Base-by-base conservation (phyloP, 2,888 invertebrate species). In the Desoria tigrina region DNA sequence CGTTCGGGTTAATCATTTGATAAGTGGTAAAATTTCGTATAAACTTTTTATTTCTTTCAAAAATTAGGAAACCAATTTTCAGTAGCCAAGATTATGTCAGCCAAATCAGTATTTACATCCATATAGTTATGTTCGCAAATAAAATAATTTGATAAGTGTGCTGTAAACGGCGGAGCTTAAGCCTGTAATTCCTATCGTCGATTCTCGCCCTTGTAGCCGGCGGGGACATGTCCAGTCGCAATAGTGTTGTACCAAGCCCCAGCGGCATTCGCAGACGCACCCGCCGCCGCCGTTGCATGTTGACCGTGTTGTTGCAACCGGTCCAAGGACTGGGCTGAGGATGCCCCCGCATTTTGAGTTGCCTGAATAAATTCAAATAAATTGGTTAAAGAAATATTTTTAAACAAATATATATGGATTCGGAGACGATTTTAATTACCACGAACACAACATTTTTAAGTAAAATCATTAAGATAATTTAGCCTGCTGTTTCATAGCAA, bases 201-300 rank as follows among this genome's bases (percentile, higher is more conserved):
- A 9, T 21, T 14, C 14, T 75, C 75, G n/a, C 75, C 75, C 57
- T 75, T 75, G 68, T 75, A 75, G 3, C 64, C 68, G 0, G 67
- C 42, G 2, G 75, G 70, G 11, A 74, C 75, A 27, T 18, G 63
- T 0, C 75, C 75, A 1, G 74, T 75, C 2, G 75, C 75, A 54
- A 75, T 71, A 0, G 74, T 50, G 50, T 75, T 75, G 65, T 75
- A 75, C 74, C 74, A 75, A 11, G 68, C 59, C 0, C 70, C 69
- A 7, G 66, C 75, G 63, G 71, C 69, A 39, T 72, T 72, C 11
- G 75, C 75, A 1, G 71, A 62, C 2, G 60, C 42, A 11, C 73
- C 69, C 1, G 69, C 72, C 21, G 28, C 28, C 0, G 75, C 75
- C 1, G 75, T 71, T 0, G 56, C 0, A 55, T 74, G 73, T 57